Evolutionary conservation across 2,797 vertebrate species (phyloP).

Genomic region (Threskiornis aethiopicus): DNA sequence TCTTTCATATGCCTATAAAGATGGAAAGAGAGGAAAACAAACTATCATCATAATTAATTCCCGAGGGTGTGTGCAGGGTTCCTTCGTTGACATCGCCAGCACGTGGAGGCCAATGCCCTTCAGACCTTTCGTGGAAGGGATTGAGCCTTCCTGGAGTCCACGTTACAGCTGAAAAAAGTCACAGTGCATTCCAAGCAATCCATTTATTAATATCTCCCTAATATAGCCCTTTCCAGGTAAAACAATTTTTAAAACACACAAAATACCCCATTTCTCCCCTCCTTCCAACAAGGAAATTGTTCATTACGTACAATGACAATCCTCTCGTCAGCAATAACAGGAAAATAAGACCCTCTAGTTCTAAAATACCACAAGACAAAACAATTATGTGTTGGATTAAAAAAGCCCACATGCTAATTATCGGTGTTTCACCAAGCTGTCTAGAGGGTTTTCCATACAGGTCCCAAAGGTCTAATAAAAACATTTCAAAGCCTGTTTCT

Average conservation of each 20-base stretch:
- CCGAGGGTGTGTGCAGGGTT: fast-evolving
- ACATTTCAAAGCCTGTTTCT: constrained; percentile 28
- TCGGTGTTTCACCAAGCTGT: neutral
- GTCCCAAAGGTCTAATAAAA: constrained; percentile 35
- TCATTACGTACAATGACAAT: neutral
- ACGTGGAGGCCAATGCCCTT: neutral
- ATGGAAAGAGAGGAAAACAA: neutral
- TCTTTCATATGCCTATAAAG: constrained; percentile 89
- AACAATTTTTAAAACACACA: neutral
- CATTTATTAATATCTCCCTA: neutral
- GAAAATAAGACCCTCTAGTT: neutral
- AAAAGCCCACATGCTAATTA: constrained; percentile 18
- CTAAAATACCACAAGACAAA: constrained; percentile 22
- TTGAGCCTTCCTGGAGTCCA: neutral
- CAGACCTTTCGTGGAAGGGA: neutral
- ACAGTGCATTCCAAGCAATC: neutral
- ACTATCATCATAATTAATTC: neutral
- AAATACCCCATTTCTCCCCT: neutral
- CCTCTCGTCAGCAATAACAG: neutral
- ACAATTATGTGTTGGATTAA: neutral
- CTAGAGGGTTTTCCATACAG: constrained; percentile 2
- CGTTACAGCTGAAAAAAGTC: neutral
- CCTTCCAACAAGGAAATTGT: neutral
- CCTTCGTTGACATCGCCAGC: neutral
- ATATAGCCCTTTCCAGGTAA: neutral